Evolutionary conservation across 2,888 invertebrate species (phyloP), one percentile per base, ranked within the genome.

Genomic region (Drosophila dives): DNA sequence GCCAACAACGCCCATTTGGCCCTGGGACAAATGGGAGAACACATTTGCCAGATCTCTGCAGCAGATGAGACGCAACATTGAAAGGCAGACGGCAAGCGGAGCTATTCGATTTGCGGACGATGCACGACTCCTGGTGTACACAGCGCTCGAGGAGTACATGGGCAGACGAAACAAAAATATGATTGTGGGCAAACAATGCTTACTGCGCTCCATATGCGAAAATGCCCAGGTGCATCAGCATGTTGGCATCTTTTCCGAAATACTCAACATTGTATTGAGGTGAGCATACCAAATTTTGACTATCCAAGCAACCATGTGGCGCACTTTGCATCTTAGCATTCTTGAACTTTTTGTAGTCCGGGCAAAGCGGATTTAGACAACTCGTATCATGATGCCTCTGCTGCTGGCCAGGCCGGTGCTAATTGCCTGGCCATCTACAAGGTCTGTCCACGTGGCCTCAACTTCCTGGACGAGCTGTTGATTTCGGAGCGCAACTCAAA

Each of bases 401-500:
- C 92, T 40, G 95, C 95, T 42, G 96, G 96, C 1, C 92, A 94
- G 74, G 94, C 94, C 87, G 95, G 95, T 92, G 95, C 94, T 65
- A 94, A 95, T 92, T 96, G 96, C 85, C 90, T 94, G 17, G 93
- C 93, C 36, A 92, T 95, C n/a, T 96, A 95, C 91, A 91, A 93
- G n/a, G 92, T 92, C 1, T 96, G 96, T 85, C 94, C 94, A 20
- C 92, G 94, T 72, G 95, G 95, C 15, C 93, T 94, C 71, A 95
- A 95, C 12, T 89, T 96, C 45, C 92, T 96, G 85, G 96, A 96
- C 86, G 81, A 74, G 23, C 80, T 84, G 66, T 64, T 91, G 66
- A 64, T 89, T 54, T 34, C 75, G 55, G 90, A 90, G 58, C 67
- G 63, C 55, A 53, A 54, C 65, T 81, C 65, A 79, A 49, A 36